Conservation (phyloP, 2,797 vertebrate species). For the Lateolabrax maculatus region DNA sequence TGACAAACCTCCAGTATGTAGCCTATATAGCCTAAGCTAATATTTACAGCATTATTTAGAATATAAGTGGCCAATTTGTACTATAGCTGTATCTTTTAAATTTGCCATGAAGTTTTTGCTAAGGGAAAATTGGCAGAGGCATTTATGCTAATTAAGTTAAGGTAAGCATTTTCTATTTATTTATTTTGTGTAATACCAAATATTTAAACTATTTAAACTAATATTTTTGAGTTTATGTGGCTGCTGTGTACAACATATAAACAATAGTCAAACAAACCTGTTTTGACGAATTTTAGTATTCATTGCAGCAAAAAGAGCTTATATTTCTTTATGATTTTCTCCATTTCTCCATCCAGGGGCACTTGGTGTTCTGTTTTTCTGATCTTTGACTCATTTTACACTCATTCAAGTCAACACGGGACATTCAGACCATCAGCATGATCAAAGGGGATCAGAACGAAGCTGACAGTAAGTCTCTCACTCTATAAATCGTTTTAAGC, state of each 20-base stretch:
- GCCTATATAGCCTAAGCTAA: too few relatives aligned
- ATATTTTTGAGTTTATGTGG: too few relatives aligned
- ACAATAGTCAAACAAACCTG: neutral
- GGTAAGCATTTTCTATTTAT: too few relatives aligned
- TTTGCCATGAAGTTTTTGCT: neutral
- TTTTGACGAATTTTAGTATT: neutral
- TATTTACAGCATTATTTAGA: neutral
- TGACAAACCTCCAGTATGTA: neutral
- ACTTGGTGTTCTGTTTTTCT: constrained; percentile 35
- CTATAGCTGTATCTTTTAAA: neutral
- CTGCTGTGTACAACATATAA: neutral
- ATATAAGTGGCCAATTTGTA: neutral
- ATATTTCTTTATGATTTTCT: neutral
- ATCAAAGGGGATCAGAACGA: constrained; percentile 34
- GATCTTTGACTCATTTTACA: constrained; percentile 21
- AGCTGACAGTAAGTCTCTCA: constrained; percentile 35
- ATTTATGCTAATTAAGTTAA: neutral
- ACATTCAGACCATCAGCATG: neutral
- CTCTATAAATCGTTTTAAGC: constrained; percentile 15
- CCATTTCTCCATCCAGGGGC: neutral
- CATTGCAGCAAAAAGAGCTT: neutral
- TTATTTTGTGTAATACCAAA: neutral
- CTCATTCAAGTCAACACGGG: constrained; percentile 33
- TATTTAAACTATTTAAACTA: too few relatives aligned
- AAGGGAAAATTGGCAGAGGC: too few relatives aligned